phyloP scores from a whole-genome alignment of 2,113 vertebrate species.

The Mastomys coucha region DNA sequence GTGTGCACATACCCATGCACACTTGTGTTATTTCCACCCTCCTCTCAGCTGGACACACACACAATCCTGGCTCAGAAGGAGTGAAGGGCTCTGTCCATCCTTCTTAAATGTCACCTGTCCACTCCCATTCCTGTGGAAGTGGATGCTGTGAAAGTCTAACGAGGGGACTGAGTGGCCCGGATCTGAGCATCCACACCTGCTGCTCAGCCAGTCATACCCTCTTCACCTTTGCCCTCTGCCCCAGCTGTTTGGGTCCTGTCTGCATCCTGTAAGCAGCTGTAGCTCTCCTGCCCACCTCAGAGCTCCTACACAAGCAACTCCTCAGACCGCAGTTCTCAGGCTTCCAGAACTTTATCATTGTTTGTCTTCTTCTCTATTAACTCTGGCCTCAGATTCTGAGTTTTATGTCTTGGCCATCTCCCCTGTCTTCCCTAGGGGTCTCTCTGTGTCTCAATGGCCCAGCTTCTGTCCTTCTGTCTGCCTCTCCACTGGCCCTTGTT shows the following conservation, averaged over 20 bases:
- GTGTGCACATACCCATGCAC: neutral
- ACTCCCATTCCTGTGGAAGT: fast-evolving
- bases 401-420: too few species aligned
- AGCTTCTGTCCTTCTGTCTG: neutral
- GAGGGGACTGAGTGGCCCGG: fast-evolving
- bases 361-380: neutral
- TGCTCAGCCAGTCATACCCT: fast-evolving
- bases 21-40: neutral
- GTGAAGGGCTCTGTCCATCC: neutral
- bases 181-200: neutral
- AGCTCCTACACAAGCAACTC: neutral
- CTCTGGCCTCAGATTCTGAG: neutral
- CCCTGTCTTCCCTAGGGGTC: neutral
- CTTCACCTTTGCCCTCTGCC: neutral
- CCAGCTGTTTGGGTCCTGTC: neutral
- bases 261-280: neutral
- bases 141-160: neutral
- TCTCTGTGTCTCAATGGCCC: constrained; percentile 1
- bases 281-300: neutral
- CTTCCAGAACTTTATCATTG: fast-evolving
- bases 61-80: neutral
- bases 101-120: neutral
- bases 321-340: neutral
- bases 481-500: neutral
- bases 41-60: neutral